Base-by-base conservation (phyloP, 2,113 vertebrate genomes). In the Xiphias gladius region DNA sequence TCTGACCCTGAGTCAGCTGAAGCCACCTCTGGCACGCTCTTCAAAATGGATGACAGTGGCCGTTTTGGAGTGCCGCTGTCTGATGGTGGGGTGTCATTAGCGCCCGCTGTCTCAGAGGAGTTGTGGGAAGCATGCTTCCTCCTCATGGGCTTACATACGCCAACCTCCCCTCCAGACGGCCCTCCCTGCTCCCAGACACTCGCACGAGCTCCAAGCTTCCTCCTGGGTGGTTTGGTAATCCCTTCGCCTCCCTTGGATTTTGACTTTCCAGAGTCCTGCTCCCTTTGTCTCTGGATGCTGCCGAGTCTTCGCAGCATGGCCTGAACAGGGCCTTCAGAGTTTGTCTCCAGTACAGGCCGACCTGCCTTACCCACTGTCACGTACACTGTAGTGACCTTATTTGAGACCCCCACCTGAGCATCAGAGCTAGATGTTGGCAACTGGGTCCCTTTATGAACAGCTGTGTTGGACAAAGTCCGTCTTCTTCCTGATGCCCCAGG, bases 271-370 rank as follows among this genome's bases (percentile, higher is more conserved):
- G 89, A 76, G 24, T 94, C 93, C 82, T 93, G 93, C 32, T 94
- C 92, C 57, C 85, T 95, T 73, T 95, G 96, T 90, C 86, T 96
- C 93, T 97, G 97, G 62, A 97, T 93, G 86, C 97, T 97, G 74
- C 97, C 96, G 13, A 98, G 92, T 20, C 95, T 92, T 58, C 95
- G 96, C 26, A 99, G 92, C 93, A 97, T 90, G 0, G 97, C 96
- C 85, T 96, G 96, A 37, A 97, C 96, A 0, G 95, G 94, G 2
- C 97, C 96, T 50, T 97, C 95, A 7, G 91, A 79, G 90, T 80
- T 85, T 0, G 88, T 83, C 54, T 94, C 95, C 0, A 82, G 32
- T 13, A 89, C 85, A 13, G 63, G 90, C 9, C 73, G 83, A 30
- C 93, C 93, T 0, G 95, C 93, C 0, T 95, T 96, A 70, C 97